Evolutionary conservation across 2,888 invertebrate species (phyloP), one percentile per base, ranked within the genome.

Genomic region (Coelogynopora nodosa): DNA sequence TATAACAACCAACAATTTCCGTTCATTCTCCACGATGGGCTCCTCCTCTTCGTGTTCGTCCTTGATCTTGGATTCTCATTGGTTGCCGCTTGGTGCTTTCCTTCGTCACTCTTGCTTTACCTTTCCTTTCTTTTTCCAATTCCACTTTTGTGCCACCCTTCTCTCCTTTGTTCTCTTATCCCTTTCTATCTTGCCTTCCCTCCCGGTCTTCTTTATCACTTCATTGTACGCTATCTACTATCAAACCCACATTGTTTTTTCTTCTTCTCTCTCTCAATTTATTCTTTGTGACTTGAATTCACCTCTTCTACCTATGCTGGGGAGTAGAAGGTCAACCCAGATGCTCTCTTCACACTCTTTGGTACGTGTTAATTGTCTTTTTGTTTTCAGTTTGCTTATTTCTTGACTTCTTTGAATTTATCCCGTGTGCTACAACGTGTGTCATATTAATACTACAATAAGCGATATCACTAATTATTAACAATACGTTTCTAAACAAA

Each of bases 341-440:
- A 88, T 85, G 88, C 88, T 86, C 87, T 88, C 23, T 88, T 88
- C 83, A 88, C 88, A 82, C 87, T 88, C 30, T 88, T 88, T 80
- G 88, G 88, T 88, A 88, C 81, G 88, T 87, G 31, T 85, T 83
- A 27, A 67, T 67, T 87, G 87, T 87, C 31, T 28, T 26, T 87
- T 87, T 31, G 26, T 87, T 84, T 85, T 85, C 29, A 5, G 29
- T 85, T 84, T 10, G 2, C 5, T 5, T 10, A 30, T 82, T 82
- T 82, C 23, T 31, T 49, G 13, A 67, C 49, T 84, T 49, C 5
- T 49, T 49, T 49, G 18, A 49, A 49, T 49, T 49, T 49, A 49
- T 49, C 49, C 5, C 49, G n/a, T n/a, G n/a, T n/a, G n/a, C n/a
- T n/a, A n/a, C n/a, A n/a, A n/a, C n/a, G n/a, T n/a, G n/a, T n/a